Base-by-base conservation (phyloP, 2,113 vertebrate species). In the Macquaria ambigua region DNA sequence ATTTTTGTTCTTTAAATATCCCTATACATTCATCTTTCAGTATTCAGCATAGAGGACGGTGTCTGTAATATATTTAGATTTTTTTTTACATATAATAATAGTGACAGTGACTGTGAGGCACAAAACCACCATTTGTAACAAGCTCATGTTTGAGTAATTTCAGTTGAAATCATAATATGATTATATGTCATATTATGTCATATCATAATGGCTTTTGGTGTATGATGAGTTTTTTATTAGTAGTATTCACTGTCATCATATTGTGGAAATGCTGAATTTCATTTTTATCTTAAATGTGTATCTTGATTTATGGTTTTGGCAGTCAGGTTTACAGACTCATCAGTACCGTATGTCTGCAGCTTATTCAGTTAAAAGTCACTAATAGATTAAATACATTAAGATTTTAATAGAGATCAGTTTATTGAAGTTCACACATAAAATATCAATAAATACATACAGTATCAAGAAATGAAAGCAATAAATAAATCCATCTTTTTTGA, bases 361-460 rank as follows among this genome's bases (percentile, higher is more conserved):
- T 75, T 16, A n/a, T 50, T 77, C 9, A 56, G 14, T 39, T 14
- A 53, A 43, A 58, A 37, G 28, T 58, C 55, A 52, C 28, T 9
- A 1, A 77, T 7, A 21, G 16, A 75, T 34, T 83, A 16, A 72
- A 71, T 37, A 37, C 28, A 59, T 59, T 4, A 48, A 34, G 52
- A n/a, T 46, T 64, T 79, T 9, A 55, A 41, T 34, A 69, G 23
- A 79, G 34, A 88, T 55, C 3, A 14, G 10, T 90, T 90, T 92
- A 88, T 85, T 90, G 11, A 77, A 64, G 61, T 62, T 59, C 72
- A 89, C 67, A 76, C 80, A 79, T 39, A 28, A 37, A 74, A 62
- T 31, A 31, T 34, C 34, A 34, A 34, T 34, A 34, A 34, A 4
- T 31, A 39, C 56, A 21, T 31, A 53, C 14, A 78, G 25, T 10